phyloP scores from a whole-genome alignment of 1,140 invertebrate genomes.

The Chlorops oryzae region DNA sequence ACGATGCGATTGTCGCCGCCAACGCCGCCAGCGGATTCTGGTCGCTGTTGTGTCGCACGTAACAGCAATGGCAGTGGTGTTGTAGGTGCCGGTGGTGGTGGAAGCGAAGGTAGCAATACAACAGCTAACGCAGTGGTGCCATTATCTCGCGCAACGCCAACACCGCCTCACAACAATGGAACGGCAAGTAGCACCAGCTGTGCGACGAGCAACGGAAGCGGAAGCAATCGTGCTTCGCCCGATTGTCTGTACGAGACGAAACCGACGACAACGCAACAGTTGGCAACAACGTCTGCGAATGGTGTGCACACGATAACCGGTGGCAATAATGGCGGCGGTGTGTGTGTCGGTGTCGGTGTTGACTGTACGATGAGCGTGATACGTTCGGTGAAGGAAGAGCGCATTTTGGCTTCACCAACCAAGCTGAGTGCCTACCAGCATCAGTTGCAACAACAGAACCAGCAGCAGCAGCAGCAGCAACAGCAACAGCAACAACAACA shows the following conservation, averaged over 20 bases:
- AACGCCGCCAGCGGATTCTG: constrained; percentile 25
- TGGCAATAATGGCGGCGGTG: constrained; percentile 6
- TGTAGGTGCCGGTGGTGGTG: background rate
- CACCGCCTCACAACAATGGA: constrained; percentile 38
- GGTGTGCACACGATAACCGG: constrained; percentile 20
- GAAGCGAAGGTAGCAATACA: background rate
- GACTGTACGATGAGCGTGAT: constrained; percentile 40
- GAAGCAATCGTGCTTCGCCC: constrained; percentile 41
- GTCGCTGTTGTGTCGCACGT: no score
- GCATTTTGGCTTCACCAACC: constrained; percentile 36
- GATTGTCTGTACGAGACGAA: constrained; percentile 40
- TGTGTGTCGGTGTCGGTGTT: no score
- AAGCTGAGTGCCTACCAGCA: constrained; percentile 42
- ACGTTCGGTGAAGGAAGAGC: constrained; percentile 43
- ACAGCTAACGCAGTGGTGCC: constrained; percentile 4
- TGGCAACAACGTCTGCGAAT: constrained; percentile 24
- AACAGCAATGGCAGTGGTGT: constrained; percentile 11
- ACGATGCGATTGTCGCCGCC: constrained; percentile 19
- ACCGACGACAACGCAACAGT: constrained; percentile 35
- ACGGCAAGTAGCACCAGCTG: constrained; percentile 22
- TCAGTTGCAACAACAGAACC: constrained; percentile 21
- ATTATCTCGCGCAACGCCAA: constrained; percentile 26
- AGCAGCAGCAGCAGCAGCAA: constrained; percentile 22
- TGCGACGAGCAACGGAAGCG: constrained; percentile 28
- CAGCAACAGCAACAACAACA: constrained; percentile 22